phyloP scores from a whole-genome alignment of 2,797 vertebrate species.

The Anomalospiza imberbis region DNA sequence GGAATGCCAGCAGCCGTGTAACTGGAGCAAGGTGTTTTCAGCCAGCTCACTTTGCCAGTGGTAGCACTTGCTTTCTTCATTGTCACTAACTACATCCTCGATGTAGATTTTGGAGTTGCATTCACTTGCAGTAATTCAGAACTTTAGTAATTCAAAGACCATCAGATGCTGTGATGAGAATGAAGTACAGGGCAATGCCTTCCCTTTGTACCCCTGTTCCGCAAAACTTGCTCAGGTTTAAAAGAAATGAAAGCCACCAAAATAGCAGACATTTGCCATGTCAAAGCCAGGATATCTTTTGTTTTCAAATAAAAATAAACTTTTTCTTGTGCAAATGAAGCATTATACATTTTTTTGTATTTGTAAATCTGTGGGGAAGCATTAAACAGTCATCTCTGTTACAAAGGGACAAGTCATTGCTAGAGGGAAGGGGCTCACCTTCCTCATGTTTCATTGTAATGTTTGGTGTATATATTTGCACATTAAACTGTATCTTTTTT shows the following conservation, averaged over 20 bases:
- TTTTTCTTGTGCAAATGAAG: conserved; percentile 21
- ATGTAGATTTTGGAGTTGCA: background rate
- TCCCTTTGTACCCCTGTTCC: conserved; percentile 23
- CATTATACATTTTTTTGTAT: conserved; percentile 40
- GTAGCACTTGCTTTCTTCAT: background rate
- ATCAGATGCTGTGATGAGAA: conserved; percentile 43
- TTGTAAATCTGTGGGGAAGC: conserved; percentile 45
- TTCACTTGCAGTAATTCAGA: background rate
- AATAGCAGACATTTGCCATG: conserved; percentile 46
- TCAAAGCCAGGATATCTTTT: conserved; percentile 47
- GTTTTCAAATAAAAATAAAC: background rate
- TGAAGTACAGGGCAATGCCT: conserved; percentile 33
- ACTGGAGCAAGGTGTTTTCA: background rate
- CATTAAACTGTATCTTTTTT: conserved; percentile 63
- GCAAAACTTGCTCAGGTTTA: conserved; percentile 63
- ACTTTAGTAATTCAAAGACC: conserved; percentile 27
- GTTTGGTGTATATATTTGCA: conserved; percentile 73
- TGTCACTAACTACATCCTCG: background rate
- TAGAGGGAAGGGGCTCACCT: background rate
- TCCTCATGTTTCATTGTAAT: conserved; percentile 19
- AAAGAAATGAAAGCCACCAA: conserved; percentile 46
- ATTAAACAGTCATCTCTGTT: conserved; percentile 53
- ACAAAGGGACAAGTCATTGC: background rate
- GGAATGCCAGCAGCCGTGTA: background rate
- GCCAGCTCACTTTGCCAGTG: background rate